These are phyloP conservation scores for Xylocampa areola DNA, from an alignment of 2,888 invertebrate genomes.

Conservation along the genomic window DNA sequence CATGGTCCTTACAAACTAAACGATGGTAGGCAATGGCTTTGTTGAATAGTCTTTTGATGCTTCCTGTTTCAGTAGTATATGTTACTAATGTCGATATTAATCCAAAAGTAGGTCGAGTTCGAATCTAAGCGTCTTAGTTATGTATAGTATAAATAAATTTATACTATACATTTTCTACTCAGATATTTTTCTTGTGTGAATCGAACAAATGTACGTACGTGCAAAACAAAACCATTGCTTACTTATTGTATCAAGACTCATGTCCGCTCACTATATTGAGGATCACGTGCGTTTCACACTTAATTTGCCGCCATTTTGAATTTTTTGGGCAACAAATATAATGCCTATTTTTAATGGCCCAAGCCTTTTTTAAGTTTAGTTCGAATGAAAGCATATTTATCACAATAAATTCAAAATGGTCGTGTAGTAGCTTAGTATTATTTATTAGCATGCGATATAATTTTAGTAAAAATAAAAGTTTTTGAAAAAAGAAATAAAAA, in stretches of 20 bases:
- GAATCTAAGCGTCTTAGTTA: not conserved
- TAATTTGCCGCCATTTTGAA: constrained; percentile 74
- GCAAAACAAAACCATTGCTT: constrained; percentile 37
- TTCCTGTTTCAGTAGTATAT: constrained; percentile 15
- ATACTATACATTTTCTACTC: not conserved
- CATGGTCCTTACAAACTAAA: constrained; percentile 47
- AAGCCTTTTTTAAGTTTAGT: constrained; percentile 37
- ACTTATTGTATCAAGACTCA: constrained; percentile 31
- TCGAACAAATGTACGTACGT: no score
- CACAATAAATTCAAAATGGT: constrained; percentile 68
- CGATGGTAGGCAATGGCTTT: constrained; percentile 34
- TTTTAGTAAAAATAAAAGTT: constrained; percentile 68
- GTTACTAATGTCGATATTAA: constrained; percentile 14
- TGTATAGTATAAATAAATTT: not conserved
- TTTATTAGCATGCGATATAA: constrained; percentile 87
- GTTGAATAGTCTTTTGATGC: constrained; percentile 14
- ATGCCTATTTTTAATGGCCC: constrained; percentile 34
- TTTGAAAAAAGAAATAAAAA: constrained; percentile 67
- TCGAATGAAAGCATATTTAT: constrained; percentile 37
- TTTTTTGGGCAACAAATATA: constrained; percentile 61
- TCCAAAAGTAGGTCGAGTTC: not conserved
- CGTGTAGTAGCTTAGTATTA: constrained; percentile 80
- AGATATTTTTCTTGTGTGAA: not conserved
- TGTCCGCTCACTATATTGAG: constrained; percentile 67
- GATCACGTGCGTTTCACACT: constrained; percentile 75